Conservation (phyloP, 2,888 invertebrate genomes). For the Nycteola revayana region DNA sequence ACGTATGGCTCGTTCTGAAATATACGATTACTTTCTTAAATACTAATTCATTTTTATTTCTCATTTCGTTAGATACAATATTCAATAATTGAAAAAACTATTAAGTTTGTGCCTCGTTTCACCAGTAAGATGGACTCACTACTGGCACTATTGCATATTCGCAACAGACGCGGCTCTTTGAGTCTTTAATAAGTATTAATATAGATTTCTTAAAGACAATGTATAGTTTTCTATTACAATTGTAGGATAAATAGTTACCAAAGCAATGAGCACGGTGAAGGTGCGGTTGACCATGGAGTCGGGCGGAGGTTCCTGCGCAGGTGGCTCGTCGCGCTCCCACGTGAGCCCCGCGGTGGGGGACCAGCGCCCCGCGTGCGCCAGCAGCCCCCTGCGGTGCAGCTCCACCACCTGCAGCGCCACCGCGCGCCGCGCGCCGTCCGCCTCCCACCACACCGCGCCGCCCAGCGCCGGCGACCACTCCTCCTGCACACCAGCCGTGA, state of each 20-base stretch:
- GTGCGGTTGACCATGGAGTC: slow-evolving; percentile 68
- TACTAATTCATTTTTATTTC: no score
- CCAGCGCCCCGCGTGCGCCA: slow-evolving; percentile 52
- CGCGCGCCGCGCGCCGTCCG: slow-evolving; percentile 46
- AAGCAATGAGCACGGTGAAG: slow-evolving; percentile 62
- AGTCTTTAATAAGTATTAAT: no score
- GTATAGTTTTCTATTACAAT: no score
- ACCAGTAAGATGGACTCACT: no score
- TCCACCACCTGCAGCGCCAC: slow-evolving; percentile 53
- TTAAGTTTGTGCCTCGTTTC: no score
- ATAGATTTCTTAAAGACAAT: no score
- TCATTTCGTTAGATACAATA: no score
- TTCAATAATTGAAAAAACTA: no score
- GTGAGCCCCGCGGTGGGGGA: slow-evolving; percentile 43
- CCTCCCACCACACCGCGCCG: slow-evolving; percentile 45
- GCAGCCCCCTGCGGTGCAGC: slow-evolving; percentile 55
- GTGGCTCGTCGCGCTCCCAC: slow-evolving; percentile 45
- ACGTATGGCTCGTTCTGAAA: slow-evolving; percentile 92
- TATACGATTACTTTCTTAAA: no score
- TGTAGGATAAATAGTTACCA: no score
- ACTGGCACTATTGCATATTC: no score
- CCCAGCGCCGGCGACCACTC: slow-evolving; percentile 32
- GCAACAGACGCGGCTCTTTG: no score
- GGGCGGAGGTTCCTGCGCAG: slow-evolving; percentile 41
- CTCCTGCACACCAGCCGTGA: slow-evolving; percentile 32